A percentile compares a stretch with the other conserved stretches of the same genome.
Conservation (phyloP, 2,113 vertebrate genomes). For the Hippolais icterina region DNA sequence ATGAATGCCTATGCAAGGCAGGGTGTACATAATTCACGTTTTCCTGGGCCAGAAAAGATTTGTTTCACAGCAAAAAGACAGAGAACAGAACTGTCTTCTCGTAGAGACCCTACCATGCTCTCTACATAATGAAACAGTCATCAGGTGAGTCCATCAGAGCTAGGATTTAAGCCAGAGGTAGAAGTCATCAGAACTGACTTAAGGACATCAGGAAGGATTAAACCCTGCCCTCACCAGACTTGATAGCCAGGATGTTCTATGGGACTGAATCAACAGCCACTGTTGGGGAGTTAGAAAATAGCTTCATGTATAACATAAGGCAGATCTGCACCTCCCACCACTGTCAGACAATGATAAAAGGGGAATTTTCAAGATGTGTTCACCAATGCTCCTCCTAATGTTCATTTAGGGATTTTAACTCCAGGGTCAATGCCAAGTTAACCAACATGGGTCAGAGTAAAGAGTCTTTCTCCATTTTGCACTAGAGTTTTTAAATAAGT, state of each 20-base stretch:
- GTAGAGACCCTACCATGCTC: not conserved
- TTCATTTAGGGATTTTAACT: not conserved
- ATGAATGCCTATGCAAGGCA: not conserved
- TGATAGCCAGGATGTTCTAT: not conserved
- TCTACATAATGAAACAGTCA: not conserved
- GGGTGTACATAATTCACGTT: not conserved
- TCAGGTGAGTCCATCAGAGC: not conserved
- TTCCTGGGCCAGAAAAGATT: not conserved
- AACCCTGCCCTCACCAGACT: not conserved
- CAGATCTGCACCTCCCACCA: not conserved
- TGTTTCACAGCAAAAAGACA: not conserved
- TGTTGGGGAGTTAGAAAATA: not conserved
- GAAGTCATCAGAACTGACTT: not conserved
- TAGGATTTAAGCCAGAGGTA: not conserved
- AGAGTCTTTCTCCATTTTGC: not conserved
- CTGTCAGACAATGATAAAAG: not conserved
- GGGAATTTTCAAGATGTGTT: not conserved
- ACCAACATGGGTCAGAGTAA: not conserved
- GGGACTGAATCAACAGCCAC: not conserved
- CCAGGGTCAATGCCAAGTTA: not conserved
- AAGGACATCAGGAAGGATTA: not conserved
- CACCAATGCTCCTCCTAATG: not conserved
- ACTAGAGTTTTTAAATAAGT: not conserved
- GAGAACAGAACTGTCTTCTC: not conserved
- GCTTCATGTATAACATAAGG: not conserved